These are phyloP conservation scores for Oxyura jamaicensis DNA, from an alignment of 2,113 vertebrate species.

Conservation along the genomic window DNA sequence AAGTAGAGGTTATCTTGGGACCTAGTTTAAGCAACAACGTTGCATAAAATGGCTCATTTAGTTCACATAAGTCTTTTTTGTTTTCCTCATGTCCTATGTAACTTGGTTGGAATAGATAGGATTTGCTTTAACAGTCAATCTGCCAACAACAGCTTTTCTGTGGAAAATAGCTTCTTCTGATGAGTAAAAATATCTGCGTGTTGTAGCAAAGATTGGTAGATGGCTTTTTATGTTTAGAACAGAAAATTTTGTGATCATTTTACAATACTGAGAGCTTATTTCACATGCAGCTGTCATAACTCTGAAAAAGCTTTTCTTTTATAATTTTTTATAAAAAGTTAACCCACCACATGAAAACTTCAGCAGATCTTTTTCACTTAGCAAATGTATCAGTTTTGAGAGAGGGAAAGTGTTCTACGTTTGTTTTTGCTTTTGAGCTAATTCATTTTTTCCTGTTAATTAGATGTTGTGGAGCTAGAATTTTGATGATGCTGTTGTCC, in stretches of 20 bases:
- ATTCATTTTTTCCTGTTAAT: background rate
- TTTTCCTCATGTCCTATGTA: conserved; percentile 30
- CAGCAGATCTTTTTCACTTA: background rate
- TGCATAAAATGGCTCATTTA: conserved; percentile 38
- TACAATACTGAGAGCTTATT: conserved; percentile 29
- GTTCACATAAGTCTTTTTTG: background rate
- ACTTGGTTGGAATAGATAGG: conserved; percentile 34
- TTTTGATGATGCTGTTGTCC: background rate
- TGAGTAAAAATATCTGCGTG: conserved; percentile 43
- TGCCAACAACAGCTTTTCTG: conserved; percentile 56
- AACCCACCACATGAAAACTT: background rate
- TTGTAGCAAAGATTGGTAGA: conserved; percentile 50
- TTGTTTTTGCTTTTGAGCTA: background rate
- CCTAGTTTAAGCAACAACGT: conserved; percentile 5
- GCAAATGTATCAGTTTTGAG: background rate
- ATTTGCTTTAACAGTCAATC: conserved; percentile 53
- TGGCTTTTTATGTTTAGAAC: conserved; percentile 42
- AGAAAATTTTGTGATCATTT: conserved; percentile 29
- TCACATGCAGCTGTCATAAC: conserved; percentile 28
- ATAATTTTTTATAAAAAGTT: conserved; percentile 20
- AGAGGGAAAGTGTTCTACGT: background rate
- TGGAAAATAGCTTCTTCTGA: conserved; percentile 33
- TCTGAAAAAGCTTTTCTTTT: conserved; percentile 43
- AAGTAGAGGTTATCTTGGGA: conserved; percentile 22
- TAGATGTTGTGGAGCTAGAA: background rate